These are phyloP conservation scores for Forbesichthys agassizii DNA, from an alignment of 2,113 vertebrate genomes.

Conservation along the genomic window DNA sequence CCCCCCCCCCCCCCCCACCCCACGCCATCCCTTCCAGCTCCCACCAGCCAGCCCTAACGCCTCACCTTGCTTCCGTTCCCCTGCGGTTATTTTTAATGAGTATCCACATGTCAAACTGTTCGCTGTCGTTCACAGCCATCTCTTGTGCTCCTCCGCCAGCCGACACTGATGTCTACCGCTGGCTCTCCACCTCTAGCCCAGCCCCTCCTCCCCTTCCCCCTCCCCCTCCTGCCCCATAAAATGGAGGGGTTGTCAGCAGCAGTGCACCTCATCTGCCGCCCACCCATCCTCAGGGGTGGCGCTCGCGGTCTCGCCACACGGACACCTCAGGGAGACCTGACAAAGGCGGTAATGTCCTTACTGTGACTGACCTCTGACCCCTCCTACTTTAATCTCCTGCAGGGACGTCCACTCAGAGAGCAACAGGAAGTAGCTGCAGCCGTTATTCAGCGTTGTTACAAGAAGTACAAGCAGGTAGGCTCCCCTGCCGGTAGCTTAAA, in stretches of 20 bases:
- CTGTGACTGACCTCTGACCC: conserved; percentile 64
- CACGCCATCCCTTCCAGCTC: conserved; percentile 6
- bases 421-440: conserved; percentile 97
- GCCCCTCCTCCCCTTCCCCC: conserved; percentile 6
- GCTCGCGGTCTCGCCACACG: conserved; percentile 36
- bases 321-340: conserved; percentile 43
- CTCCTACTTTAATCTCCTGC: conserved; percentile 61
- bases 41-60: conserved; percentile 11
- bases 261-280: conserved; percentile 33
- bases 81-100: conserved; percentile 53
- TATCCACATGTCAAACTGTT: conserved; percentile 66
- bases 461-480: conserved; percentile 98
- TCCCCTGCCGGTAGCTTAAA: background rate
- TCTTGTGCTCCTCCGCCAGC: conserved; percentile 55
- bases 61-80: conserved; percentile 34
- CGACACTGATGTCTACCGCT: conserved; percentile 51
- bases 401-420: conserved; percentile 93
- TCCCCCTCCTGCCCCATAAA: conserved; percentile 1
- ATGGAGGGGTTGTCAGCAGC: conserved; percentile 8
- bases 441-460: conserved; percentile 97
- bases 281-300: conserved; percentile 25
- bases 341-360: conserved; percentile 38
- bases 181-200: conserved; percentile 25
- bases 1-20: conserved; percentile 24
- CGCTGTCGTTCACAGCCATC: conserved; percentile 65